Evolutionary conservation across 2,888 invertebrate species (phyloP).

Genomic region (Himalopsyche tibetana): DNA sequence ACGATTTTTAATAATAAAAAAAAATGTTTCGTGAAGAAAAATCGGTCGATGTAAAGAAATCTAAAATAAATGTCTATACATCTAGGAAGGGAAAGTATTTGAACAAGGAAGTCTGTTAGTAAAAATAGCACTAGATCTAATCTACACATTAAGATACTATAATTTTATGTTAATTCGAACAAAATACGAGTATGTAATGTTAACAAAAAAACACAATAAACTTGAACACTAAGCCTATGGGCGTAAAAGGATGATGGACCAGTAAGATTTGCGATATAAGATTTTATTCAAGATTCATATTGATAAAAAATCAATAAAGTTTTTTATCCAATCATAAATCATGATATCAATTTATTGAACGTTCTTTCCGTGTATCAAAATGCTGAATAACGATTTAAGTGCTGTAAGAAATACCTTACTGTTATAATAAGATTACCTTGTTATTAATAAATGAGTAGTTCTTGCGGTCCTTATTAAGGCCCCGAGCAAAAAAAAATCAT

Average conservation of each 20-base stretch:
- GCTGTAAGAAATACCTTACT: neutral
- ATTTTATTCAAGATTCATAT: neutral
- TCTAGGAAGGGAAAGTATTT: neutral
- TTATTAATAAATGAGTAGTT: neutral
- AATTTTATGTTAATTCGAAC: neutral
- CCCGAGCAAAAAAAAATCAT: neutral
- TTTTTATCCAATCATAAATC: too few relatives aligned
- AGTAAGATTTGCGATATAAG: neutral
- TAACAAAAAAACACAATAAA: neutral
- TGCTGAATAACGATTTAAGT: too few relatives aligned
- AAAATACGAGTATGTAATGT: neutral
- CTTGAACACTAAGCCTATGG: neutral
- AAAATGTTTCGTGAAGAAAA: too few relatives aligned
- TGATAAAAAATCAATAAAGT: too few relatives aligned
- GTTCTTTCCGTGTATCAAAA: too few relatives aligned
- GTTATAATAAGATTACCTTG: constrained; percentile 5
- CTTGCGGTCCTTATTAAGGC: constrained; percentile 31
- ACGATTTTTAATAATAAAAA: too few relatives aligned
- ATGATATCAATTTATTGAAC: too few relatives aligned
- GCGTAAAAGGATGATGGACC: neutral
- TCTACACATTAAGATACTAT: neutral
- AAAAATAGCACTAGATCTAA: neutral
- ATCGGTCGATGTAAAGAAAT: too few relatives aligned
- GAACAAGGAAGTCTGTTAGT: neutral
- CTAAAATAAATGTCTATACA: too few relatives aligned